Percentiles rank a stretch among this genome's conserved stretches.
phyloP scores from a whole-genome alignment of 2,888 invertebrate genomes.

The Nudaria mundana region DNA sequence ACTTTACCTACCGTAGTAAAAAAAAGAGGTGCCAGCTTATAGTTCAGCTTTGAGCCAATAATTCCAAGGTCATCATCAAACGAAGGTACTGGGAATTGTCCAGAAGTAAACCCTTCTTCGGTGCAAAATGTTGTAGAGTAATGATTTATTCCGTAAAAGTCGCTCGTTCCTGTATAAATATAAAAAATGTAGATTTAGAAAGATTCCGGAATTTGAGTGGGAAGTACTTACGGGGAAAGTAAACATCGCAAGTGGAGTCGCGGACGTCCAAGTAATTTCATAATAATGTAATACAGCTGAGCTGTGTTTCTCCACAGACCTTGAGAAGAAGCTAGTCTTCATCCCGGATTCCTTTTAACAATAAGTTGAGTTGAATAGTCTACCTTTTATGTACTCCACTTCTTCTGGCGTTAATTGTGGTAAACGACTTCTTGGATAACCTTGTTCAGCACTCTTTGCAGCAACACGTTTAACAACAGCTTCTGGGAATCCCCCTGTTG shows the following conservation, averaged over 20 bases:
- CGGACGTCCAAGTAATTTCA: no score
- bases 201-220: no score
- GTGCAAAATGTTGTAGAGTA: slow-evolving; percentile 53
- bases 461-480: slow-evolving; percentile 61
- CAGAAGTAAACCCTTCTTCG: slow-evolving; percentile 34
- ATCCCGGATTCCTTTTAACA: no score
- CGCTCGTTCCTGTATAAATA: slow-evolving; percentile 50
- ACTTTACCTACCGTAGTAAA: slow-evolving; percentile 44
- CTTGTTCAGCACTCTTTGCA: slow-evolving; percentile 68
- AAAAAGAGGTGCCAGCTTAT: slow-evolving; percentile 36
- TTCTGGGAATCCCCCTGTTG: slow-evolving; percentile 72
- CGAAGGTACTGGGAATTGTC: slow-evolving; percentile 46
- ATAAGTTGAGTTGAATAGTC: no score
- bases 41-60: slow-evolving; percentile 36
- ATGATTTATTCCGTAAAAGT: slow-evolving; percentile 64
- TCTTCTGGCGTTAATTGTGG: slow-evolving; percentile 69
- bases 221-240: no score
- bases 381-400: slow-evolving; percentile 54
- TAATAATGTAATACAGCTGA: no score
- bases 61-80: slow-evolving; percentile 58
- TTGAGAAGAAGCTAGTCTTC: no score
- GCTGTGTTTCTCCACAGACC: no score
- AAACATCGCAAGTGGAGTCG: no score
- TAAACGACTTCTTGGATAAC: slow-evolving; percentile 63
- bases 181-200: neutral